Evolutionary conservation across 2,113 vertebrate genomes (phyloP).

Genomic region (Cyanoramphus novaezelandiae): DNA sequence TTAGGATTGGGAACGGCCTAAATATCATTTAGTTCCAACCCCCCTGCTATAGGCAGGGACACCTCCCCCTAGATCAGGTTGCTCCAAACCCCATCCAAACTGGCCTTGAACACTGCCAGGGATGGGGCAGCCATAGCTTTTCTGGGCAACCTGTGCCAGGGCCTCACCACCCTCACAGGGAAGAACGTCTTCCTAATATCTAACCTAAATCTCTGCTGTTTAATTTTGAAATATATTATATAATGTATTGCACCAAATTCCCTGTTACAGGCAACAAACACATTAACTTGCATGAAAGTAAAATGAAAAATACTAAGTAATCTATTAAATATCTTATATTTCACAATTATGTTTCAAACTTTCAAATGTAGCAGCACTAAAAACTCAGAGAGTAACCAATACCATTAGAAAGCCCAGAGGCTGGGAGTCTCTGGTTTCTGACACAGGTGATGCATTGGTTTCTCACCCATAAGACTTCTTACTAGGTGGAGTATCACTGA

Average conservation of each 20-base stretch:
- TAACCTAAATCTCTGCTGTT: background rate
- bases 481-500: accelerated
- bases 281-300: background rate
- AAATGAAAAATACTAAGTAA: background rate
- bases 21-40: background rate
- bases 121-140: background rate
- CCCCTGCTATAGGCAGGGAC: background rate
- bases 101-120: background rate
- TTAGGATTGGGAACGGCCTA: background rate
- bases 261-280: background rate
- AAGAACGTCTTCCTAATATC: background rate
- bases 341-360: accelerated
- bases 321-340: background rate
- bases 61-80: background rate
- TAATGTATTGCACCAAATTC: too few relatives aligned
- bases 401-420: background rate
- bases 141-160: background rate
- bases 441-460: accelerated
- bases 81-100: background rate
- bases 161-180: background rate
- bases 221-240: background rate
- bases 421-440: background rate
- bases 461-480: accelerated
- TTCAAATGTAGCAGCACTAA: background rate
- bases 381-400: accelerated